Evolutionary conservation across 2,888 invertebrate genomes (phyloP).

Genomic region (Parelbella ahira): DNA sequence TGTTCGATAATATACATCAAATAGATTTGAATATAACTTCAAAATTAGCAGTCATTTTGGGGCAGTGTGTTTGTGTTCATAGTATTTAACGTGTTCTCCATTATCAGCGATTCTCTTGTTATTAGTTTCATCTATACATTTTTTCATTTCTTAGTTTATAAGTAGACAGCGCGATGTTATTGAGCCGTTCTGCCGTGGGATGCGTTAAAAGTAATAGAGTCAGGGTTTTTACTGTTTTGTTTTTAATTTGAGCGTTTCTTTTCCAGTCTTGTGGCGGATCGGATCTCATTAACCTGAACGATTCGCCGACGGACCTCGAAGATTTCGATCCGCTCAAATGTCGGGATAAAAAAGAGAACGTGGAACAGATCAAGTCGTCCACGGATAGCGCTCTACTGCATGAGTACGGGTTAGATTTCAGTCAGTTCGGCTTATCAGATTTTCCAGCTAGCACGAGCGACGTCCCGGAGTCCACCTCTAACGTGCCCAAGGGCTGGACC

Average conservation of each 20-base stretch:
- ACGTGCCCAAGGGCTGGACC: conserved; percentile 66
- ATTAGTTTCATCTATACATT: too few species aligned
- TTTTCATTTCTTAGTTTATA: too few species aligned
- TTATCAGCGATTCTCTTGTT: too few species aligned
- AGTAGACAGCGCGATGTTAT: too few species aligned
- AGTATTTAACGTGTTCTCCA: too few species aligned
- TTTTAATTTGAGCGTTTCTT: conserved; percentile 53
- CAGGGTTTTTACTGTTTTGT: conserved; percentile 18
- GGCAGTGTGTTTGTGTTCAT: too few species aligned
- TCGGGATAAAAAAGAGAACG: conserved; percentile 55
- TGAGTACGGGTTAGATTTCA: conserved; percentile 87
- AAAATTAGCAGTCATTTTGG: too few species aligned
- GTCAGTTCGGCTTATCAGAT: conserved; percentile 70
- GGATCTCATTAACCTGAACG: conserved; percentile 72
- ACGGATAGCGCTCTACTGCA: conserved; percentile 84
- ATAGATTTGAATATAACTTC: too few species aligned
- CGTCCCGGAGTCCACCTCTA: conserved; percentile 42
- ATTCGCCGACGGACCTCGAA: conserved; percentile 64
- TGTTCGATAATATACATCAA: too few species aligned
- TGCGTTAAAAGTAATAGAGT: conserved; percentile 19
- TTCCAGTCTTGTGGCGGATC: conserved; percentile 70
- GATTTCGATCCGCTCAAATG: conserved; percentile 69
- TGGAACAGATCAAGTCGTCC: conserved; percentile 58
- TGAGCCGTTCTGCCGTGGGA: conserved; percentile 21
- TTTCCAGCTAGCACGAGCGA: conserved; percentile 50